phyloP scores from a whole-genome alignment of 2,113 vertebrate genomes.

The Odontesthes bonariensis region DNA sequence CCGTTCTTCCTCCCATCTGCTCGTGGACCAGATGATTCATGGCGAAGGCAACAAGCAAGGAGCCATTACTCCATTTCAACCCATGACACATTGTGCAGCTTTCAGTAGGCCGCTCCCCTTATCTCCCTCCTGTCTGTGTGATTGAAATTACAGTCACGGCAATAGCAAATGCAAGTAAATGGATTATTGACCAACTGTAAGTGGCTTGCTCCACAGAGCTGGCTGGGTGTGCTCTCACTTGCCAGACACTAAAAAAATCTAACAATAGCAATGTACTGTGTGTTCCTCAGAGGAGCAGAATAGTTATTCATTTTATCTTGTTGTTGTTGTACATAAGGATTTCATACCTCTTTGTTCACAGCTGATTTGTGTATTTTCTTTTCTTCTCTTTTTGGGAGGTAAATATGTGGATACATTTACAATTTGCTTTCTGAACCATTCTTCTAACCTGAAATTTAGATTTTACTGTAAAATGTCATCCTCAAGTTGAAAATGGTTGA shows the following conservation, averaged over 20 bases:
- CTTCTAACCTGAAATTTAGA: neutral
- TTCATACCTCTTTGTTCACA: conserved; percentile 18
- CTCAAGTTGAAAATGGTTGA: neutral
- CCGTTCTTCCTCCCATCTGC: conserved; percentile 18
- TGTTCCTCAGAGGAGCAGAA: conserved; percentile 19
- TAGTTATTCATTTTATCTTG: conserved; percentile 7
- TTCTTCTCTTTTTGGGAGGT: neutral
- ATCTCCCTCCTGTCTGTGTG: conserved; percentile 53
- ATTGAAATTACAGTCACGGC: conserved; percentile 70
- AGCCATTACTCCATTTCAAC: conserved; percentile 60
- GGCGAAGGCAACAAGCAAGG: conserved; percentile 35
- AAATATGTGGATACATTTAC: neutral
- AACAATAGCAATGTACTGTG: conserved; percentile 39
- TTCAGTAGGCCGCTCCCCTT: conserved; percentile 47
- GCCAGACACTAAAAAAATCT: conserved; percentile 32
- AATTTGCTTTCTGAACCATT: neutral
- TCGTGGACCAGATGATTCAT: conserved; percentile 35
- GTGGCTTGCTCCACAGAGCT: conserved; percentile 45
- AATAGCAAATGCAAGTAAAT: conserved; percentile 68
- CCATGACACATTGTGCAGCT: conserved; percentile 54
- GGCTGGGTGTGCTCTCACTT: conserved; percentile 30
- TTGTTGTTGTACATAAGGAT: conserved; percentile 8
- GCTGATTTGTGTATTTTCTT: neutral
- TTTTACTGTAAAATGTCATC: neutral
- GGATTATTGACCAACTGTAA: conserved; percentile 74